phyloP scores from a whole-genome alignment of 30 jellyfish, hydroid and myxozoan species.

The Pseudorhiza aurosa region DNA sequence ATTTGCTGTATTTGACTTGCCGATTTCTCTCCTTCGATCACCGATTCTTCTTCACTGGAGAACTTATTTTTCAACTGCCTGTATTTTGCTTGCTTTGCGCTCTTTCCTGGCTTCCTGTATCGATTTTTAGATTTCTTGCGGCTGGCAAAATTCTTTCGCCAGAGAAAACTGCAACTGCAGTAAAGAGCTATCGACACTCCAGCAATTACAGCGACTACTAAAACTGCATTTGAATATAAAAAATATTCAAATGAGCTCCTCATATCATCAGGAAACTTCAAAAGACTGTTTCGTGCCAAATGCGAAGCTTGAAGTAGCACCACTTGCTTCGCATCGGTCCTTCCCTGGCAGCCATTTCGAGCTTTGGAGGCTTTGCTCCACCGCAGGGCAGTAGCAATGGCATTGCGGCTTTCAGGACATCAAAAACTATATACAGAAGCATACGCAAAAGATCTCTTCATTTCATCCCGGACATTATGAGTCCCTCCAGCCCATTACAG shows the following conservation, averaged over 20 bases:
- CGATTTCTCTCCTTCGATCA: too few species aligned
- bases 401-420: too few species aligned
- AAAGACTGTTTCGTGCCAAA: neutral
- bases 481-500: too few species aligned
- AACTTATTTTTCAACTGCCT: neutral
- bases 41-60: constrained; percentile 18
- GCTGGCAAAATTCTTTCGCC: neutral
- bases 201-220: neutral
- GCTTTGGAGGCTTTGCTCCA: neutral
- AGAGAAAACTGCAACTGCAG: too few species aligned
- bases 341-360: neutral
- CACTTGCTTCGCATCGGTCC: neutral
- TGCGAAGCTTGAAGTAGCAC: neutral
- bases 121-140: neutral
- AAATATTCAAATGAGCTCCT: neutral
- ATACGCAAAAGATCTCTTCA: too few species aligned
- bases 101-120: neutral
- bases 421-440: too few species aligned
- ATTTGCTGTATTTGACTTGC: too few species aligned
- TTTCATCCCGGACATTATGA: too few species aligned
- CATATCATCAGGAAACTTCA: neutral
- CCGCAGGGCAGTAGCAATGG: too few species aligned
- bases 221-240: neutral
- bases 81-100: neutral
- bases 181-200: too few species aligned